Base-by-base conservation (phyloP, 1,140 invertebrate species). In the Cardiocondyla obscurior region DNA sequence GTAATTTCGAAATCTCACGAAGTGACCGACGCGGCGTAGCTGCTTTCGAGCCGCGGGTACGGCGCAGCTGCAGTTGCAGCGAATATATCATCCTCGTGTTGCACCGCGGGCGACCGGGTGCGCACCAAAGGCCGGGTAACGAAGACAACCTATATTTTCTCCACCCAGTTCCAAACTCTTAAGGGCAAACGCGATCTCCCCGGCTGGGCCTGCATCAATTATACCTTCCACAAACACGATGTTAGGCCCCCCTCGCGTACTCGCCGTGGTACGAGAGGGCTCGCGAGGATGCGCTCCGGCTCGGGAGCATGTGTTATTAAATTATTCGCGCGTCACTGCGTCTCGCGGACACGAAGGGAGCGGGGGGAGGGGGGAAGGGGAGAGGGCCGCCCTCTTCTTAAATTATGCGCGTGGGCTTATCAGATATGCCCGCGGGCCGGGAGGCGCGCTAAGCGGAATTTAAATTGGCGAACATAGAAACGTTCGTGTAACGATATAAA, bases 81-180 rank as follows among this genome's bases (percentile, higher is more conserved):
- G 90, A 93, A 94, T 94, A 92, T 93, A 94, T 94, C 93, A 93
- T 94, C 93, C 92, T 90, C 89, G 92, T 92, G 92, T 92, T 92
- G 89, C 92, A 93, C 93, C 92, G 93, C 92, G 84, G 93, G 93
- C 93, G 92, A 93, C 90, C 91, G 85, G 85, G 87, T 62, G 87
- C 85, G 84, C 86, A 90, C 87, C 90, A 88, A 89, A 90, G 90
- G 88, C 88, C 88, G 88, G 82, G 84, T 87, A 90, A 90, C 91
- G 87, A 92, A 92, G 92, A 93, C 93, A 94, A 93, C 93, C 93
- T 93, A 92, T 94, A 93, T 93, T 94, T 94, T 93, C 92, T 94
- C 90, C 89, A 88, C 91, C 90, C 92, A 90, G 92, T 93, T 90
- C 91, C 91, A 92, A 93, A 92, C 90, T 91, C 90, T 85, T 90